A percentile compares a stretch with the other conserved stretches of the same genome.
phyloP scores from a whole-genome alignment of 1,140 invertebrate species.

The Procambarus virginalis region DNA sequence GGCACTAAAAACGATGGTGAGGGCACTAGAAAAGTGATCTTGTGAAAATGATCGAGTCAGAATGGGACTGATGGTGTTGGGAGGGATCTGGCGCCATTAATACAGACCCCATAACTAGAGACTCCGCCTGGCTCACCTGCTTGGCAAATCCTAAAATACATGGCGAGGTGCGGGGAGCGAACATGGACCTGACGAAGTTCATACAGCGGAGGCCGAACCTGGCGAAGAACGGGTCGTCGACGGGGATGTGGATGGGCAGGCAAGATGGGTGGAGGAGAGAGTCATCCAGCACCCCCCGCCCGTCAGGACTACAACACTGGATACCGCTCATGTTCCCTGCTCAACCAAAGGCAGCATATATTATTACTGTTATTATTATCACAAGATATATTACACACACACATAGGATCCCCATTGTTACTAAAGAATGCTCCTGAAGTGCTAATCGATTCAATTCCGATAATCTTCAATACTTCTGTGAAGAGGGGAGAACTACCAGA shows the following conservation, averaged over 20 bases:
- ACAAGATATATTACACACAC: no score
- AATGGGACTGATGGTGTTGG: no score
- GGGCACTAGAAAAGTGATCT: neutral
- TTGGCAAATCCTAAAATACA: constrained; percentile 65
- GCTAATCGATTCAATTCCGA: no score
- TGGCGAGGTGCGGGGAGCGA: constrained; percentile 73
- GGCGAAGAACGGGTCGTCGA: constrained; percentile 86
- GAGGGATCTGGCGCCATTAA: no score
- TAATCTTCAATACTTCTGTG: no score
- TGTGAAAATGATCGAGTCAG: neutral
- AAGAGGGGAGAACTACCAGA: no score
- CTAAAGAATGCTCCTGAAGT: no score
- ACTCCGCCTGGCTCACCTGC: constrained; percentile 42
- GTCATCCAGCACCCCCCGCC: constrained; percentile 18
- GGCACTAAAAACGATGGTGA: no score
- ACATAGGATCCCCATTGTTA: no score
- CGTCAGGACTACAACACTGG: constrained; percentile 46
- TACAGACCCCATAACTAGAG: no score
- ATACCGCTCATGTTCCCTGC: constrained; percentile 64
- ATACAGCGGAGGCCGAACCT: constrained; percentile 83
- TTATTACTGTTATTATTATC: no score
- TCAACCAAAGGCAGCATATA: no score
- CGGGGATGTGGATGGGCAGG: constrained; percentile 88
- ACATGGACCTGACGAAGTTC: constrained; percentile 87
- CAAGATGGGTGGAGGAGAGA: constrained; percentile 76